These are phyloP conservation scores for Trachelus stipa DNA, from an alignment of 2,888 invertebrate genomes.

Conservation along the genomic window DNA sequence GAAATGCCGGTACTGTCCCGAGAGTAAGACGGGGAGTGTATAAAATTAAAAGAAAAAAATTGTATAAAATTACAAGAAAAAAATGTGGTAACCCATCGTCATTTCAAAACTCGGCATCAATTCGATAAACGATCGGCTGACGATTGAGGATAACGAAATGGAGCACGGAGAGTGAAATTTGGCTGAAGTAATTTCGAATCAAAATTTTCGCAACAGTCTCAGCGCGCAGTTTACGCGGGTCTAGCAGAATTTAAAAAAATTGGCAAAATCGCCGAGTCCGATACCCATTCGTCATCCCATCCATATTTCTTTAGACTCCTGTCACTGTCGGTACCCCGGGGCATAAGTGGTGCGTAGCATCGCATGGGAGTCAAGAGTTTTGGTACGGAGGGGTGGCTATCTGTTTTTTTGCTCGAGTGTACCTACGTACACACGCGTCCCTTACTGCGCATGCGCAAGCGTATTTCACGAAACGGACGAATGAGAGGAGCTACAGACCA, in stretches of 20 bases:
- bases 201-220: neutral
- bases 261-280: neutral
- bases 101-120: too few relatives aligned
- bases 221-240: neutral
- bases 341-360: neutral
- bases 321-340: neutral
- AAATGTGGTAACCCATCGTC: too few relatives aligned
- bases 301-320: neutral
- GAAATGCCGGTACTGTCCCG: too few relatives aligned
- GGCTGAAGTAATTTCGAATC: fast-evolving
- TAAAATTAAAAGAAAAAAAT: too few relatives aligned
- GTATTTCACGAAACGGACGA: neutral
- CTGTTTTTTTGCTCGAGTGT: neutral
- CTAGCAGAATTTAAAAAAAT: neutral
- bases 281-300: neutral
- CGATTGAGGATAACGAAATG: too few relatives aligned
- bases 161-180: too few relatives aligned
- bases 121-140: too few relatives aligned
- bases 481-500: neutral
- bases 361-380: neutral
- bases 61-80: too few relatives aligned
- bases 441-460: neutral
- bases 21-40: too few relatives aligned
- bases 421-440: neutral
- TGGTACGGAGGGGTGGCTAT: neutral